Conservation (phyloP, 2,888 invertebrate genomes). For the Chirona hameri region DNA sequence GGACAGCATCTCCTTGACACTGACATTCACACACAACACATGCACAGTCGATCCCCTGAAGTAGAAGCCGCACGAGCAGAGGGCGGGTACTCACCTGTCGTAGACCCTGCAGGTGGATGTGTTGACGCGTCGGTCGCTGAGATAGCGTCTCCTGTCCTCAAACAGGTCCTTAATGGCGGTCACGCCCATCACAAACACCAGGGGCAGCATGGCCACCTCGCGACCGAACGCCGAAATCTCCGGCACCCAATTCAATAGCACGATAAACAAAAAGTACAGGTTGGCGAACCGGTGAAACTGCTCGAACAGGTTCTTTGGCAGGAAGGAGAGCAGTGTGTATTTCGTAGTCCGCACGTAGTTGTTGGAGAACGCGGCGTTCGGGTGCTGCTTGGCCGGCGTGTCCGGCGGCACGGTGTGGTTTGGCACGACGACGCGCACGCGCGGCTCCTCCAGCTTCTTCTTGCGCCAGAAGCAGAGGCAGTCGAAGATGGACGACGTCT, state of each 20-base stretch:
- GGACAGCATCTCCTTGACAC: too few relatives aligned
- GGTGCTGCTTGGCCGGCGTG: conserved; percentile 73
- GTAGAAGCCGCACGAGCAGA: too few relatives aligned
- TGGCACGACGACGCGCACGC: conserved; percentile 66
- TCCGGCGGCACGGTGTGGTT: conserved; percentile 80
- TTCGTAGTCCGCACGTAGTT: conserved; percentile 90
- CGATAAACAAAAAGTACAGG: conserved; percentile 95
- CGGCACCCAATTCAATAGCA: conserved; percentile 92
- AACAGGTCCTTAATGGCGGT: conserved; percentile 93
- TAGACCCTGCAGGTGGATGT: conserved; percentile 87
- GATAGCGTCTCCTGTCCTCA: conserved; percentile 83
- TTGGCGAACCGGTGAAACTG: conserved; percentile 98
- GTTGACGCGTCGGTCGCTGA: conserved; percentile 90
- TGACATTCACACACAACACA: too few relatives aligned
- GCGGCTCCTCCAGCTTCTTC: conserved; percentile 51
- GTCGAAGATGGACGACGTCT: conserved; percentile 41
- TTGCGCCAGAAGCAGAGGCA: conserved; percentile 45
- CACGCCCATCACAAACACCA: conserved; percentile 87
- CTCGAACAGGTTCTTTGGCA: conserved; percentile 93
- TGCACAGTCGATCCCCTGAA: too few relatives aligned
- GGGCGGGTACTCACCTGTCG: conserved; percentile 65
- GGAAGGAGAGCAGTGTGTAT: conserved; percentile 87
- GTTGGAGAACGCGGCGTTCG: conserved; percentile 73
- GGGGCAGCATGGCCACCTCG: conserved; percentile 91
- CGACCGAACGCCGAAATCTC: conserved; percentile 92